Evolutionary conservation across 2,797 vertebrate species (phyloP).

Genomic region (Epinephelus malabaricus): DNA sequence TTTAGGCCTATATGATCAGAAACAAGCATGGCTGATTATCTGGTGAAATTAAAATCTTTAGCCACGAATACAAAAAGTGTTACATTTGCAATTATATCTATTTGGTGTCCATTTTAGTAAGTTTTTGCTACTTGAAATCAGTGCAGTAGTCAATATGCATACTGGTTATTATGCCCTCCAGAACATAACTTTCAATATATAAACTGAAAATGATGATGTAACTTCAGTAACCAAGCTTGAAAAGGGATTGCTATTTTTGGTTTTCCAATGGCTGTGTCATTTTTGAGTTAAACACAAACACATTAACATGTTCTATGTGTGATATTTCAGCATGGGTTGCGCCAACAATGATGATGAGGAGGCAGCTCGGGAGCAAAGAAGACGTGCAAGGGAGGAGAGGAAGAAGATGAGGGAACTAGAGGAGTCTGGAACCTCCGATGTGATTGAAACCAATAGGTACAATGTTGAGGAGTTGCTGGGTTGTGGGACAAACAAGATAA

Average conservation of each 20-base stretch:
- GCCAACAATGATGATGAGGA: slow-evolving; percentile 93
- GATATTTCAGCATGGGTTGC: slow-evolving; percentile 83
- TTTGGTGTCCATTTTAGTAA: not conserved
- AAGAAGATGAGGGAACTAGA: slow-evolving; percentile 89
- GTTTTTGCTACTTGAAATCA: not conserved
- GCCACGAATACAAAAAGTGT: not conserved
- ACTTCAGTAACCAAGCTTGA: not conserved
- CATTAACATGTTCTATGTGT: not conserved
- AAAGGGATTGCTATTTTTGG: not conserved
- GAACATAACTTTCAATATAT: not conserved
- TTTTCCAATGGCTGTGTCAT: not conserved
- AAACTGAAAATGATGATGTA: not conserved
- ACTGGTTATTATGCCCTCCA: not conserved
- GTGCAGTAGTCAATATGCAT: not conserved
- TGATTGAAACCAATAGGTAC: slow-evolving; percentile 89
- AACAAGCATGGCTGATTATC: not conserved
- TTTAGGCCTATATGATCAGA: not conserved
- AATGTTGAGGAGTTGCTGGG: not conserved
- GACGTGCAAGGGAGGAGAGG: slow-evolving; percentile 93
- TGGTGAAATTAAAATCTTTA: not conserved
- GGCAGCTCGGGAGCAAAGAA: slow-evolving; percentile 91
- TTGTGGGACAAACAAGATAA: not conserved
- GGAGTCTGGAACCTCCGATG: slow-evolving; percentile 81
- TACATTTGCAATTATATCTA: not conserved
- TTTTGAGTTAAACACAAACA: too few species aligned